Evolutionary conservation across 2,113 vertebrate genomes (phyloP).

Genomic region (Hydropotes inermis): DNA sequence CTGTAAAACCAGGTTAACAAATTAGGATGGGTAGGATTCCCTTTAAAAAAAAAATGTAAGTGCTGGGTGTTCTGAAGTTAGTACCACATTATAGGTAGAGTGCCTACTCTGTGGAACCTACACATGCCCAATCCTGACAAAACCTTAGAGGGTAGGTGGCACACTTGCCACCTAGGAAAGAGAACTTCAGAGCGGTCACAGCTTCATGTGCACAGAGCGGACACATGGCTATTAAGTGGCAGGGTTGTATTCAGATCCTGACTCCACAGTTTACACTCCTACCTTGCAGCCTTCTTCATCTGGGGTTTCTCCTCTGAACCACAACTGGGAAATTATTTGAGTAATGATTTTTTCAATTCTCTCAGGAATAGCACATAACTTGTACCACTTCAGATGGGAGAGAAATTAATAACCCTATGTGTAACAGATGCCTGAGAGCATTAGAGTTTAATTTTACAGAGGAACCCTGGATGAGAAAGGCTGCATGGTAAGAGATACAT

Average conservation of each 20-base stretch:
- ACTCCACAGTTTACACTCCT: not conserved
- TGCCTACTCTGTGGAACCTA: not conserved
- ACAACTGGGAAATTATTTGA: not conserved
- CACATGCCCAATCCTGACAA: not conserved
- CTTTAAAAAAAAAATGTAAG: not conserved
- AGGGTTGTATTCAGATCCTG: not conserved
- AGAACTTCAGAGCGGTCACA: not conserved
- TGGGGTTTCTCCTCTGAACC: not conserved
- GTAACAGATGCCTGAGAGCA: not conserved
- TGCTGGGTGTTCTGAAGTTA: not conserved
- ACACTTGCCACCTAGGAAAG: not conserved
- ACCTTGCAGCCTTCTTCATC: not conserved
- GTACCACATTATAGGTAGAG: not conserved
- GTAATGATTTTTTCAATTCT: constrained; percentile 19
- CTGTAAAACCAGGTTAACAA: not conserved
- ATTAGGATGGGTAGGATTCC: not conserved
- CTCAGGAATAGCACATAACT: not conserved
- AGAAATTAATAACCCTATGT: constrained; percentile 30
- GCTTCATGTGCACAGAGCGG: not conserved
- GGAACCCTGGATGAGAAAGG: not conserved
- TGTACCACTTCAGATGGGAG: constrained; percentile 1
- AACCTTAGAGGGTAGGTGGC: not conserved
- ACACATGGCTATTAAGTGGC: not conserved
- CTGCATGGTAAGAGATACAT: not conserved
- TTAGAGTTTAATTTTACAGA: not conserved